phyloP scores from a whole-genome alignment of 2,797 vertebrate genomes.

The Lutra lutra region DNA sequence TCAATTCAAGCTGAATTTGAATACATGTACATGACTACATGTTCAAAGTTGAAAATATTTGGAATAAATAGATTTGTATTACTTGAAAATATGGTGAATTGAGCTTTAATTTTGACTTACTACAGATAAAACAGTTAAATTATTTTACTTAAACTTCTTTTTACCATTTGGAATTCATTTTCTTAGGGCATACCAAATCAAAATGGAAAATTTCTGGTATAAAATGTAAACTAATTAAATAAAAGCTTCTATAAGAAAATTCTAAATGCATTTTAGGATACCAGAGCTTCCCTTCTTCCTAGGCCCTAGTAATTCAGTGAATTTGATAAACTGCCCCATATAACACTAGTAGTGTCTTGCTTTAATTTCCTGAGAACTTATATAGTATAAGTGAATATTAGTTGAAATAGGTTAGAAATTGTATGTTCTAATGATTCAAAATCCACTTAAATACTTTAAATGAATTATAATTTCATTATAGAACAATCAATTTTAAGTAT shows the following conservation, averaged over 20 bases:
- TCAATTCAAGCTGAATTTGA: not conserved
- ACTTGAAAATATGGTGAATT: not conserved
- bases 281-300: not conserved
- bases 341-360: not conserved
- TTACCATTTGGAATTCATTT: not conserved
- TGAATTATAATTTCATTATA: slow-evolving; percentile 54
- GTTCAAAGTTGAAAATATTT: not conserved
- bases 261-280: not conserved
- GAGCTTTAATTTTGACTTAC: not conserved
- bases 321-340: not conserved
- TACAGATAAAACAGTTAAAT: not conserved
- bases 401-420: slow-evolving; percentile 29
- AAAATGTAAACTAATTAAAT: not conserved
- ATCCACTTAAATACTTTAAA: not conserved
- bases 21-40: not conserved
- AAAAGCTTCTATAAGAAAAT: not conserved
- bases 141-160: not conserved
- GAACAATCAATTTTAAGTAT: slow-evolving; percentile 28
- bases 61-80: not conserved
- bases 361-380: not conserved
- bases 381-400: not conserved
- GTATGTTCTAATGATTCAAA: slow-evolving; percentile 2
- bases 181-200: not conserved
- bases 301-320: not conserved
- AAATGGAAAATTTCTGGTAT: not conserved